Percentiles rank a stretch among this genome's conserved stretches.
phyloP scores from a whole-genome alignment of 2,888 invertebrate genomes.

The Pachymerium ferrugineum region DNA sequence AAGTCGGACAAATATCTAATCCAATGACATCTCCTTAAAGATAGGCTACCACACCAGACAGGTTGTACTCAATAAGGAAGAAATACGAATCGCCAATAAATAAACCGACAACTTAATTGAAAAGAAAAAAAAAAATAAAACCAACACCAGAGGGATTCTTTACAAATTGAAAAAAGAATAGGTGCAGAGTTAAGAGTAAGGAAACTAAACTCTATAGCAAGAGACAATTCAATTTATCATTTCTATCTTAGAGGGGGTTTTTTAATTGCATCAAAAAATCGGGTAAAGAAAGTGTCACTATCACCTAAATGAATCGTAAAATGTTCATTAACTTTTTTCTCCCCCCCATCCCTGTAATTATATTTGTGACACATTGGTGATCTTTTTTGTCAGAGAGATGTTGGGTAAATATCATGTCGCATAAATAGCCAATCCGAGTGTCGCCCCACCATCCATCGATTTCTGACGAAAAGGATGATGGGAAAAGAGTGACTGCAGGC shows the following conservation, averaged over 20 bases:
- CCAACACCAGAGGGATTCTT: too few relatives aligned
- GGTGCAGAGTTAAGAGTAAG: too few relatives aligned
- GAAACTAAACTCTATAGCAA: not conserved
- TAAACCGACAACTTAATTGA: too few relatives aligned
- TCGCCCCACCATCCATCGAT: conserved; percentile 1
- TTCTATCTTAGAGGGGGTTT: not conserved
- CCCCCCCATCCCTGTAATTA: not conserved
- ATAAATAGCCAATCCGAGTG: conserved; percentile 13
- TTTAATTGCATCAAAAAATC: not conserved
- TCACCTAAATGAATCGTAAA: not conserved
- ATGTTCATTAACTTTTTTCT: not conserved
- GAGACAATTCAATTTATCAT: not conserved
- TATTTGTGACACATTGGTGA: not conserved
- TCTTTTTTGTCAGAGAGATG: not conserved
- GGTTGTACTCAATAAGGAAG: too few relatives aligned
- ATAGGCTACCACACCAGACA: too few relatives aligned
- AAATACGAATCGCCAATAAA: too few relatives aligned
- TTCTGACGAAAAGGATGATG: not conserved
- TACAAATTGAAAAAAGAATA: too few relatives aligned
- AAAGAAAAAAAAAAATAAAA: too few relatives aligned
- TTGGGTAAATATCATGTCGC: conserved; percentile 4
- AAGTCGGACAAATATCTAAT: too few relatives aligned
- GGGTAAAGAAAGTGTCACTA: not conserved
- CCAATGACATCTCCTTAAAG: too few relatives aligned
- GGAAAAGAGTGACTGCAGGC: conserved; percentile 2